Evolutionary conservation across 1,140 invertebrate genomes (phyloP).

Genomic region (Cardiocondyla obscurior): DNA sequence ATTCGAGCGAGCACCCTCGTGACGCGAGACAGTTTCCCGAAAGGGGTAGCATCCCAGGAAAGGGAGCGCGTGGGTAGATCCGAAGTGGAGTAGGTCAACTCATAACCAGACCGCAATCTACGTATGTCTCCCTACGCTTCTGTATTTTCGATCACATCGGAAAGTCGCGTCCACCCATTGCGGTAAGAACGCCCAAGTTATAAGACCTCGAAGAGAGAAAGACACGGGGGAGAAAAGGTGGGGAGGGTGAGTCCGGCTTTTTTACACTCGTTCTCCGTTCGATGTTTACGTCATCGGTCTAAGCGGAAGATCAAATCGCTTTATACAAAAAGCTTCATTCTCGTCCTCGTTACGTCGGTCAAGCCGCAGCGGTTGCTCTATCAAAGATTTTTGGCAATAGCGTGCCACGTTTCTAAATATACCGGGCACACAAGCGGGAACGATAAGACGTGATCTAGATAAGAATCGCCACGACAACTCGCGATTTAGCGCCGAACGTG

Average conservation of each 20-base stretch:
- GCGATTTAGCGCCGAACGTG: not conserved
- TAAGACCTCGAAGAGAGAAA: slow-evolving; percentile 17
- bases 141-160: slow-evolving; percentile 33
- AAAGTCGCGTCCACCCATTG: slow-evolving; percentile 20
- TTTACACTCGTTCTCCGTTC: not conserved
- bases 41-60: slow-evolving; percentile 41
- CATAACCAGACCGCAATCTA: slow-evolving; percentile 63
- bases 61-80: slow-evolving; percentile 44
- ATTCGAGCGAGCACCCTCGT: slow-evolving; percentile 30
- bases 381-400: slow-evolving; percentile 1
- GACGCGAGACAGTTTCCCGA: slow-evolving; percentile 32
- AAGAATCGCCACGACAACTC: not conserved
- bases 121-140: slow-evolving; percentile 41
- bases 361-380: too few relatives aligned
- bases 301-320: not conserved
- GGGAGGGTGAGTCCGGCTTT: not conserved
- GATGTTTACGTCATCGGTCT: slow-evolving; percentile 1
- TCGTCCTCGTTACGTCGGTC: not conserved
- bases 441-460: not conserved
- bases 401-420: not conserved
- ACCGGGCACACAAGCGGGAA: not conserved
- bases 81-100: slow-evolving; percentile 68
- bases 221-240: not conserved
- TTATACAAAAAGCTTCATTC: not conserved
- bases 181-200: slow-evolving; percentile 49